phyloP scores from a whole-genome alignment of 2,888 invertebrate species.

The Glaucopsyche alexis region DNA sequence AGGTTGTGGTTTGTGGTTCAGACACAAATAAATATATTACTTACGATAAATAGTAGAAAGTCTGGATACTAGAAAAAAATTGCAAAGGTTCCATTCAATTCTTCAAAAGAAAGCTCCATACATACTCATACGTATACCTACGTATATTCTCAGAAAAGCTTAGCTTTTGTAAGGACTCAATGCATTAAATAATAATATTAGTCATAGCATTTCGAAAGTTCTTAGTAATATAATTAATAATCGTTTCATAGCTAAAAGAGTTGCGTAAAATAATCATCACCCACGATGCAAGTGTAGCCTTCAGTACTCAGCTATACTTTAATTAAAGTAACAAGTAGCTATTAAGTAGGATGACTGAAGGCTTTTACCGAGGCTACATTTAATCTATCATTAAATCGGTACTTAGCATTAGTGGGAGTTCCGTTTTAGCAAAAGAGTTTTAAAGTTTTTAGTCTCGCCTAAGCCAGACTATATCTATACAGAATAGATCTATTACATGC shows the following conservation, averaged over 20 bases:
- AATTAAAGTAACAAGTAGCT: conserved; percentile 4
- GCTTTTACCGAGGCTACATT: conserved; percentile 13
- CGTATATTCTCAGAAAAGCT: too few species aligned
- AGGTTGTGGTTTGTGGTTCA: not conserved
- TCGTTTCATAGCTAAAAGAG: not conserved
- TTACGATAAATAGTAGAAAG: too few species aligned
- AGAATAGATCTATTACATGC: too few species aligned
- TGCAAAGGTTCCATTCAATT: too few species aligned
- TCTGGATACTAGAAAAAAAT: too few species aligned
- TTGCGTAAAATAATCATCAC: conserved; percentile 3
- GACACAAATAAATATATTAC: not conserved
- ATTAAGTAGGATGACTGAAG: conserved; percentile 11
- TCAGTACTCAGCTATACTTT: conserved; percentile 7
- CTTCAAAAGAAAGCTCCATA: too few species aligned
- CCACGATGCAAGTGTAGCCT: conserved; percentile 3
- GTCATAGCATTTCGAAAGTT: too few species aligned
- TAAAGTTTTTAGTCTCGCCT: not conserved
- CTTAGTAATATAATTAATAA: too few species aligned
- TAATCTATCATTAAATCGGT: not conserved
- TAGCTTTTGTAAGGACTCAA: too few species aligned
- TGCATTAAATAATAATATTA: too few species aligned
- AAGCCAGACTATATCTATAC: too few species aligned
- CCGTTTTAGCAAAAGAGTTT: not conserved
- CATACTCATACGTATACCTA: too few species aligned
- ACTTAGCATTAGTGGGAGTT: conserved; percentile 1